Evolutionary conservation across 2,113 vertebrate genomes (phyloP), one percentile per base, ranked within the genome.

Genomic region (Girardinichthys multiradiatus): DNA sequence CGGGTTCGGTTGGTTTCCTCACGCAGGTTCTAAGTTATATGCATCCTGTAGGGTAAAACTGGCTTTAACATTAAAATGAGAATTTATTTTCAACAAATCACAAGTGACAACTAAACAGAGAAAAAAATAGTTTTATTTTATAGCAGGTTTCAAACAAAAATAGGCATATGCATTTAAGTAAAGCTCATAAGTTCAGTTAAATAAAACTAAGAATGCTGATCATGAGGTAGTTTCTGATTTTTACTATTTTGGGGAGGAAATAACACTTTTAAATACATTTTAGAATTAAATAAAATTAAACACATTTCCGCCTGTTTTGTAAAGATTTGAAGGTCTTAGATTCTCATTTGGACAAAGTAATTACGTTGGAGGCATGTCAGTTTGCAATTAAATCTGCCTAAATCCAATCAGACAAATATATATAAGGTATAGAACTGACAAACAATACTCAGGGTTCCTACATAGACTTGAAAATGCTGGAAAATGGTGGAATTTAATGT

Each of bases 51-150:
- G 17, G 29, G n/a, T 4, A 37, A 68, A 11, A 4, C 24, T 5
- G 27, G 8, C n/a, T n/a, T 3, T 51, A 54, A 54, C 21, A 54
- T 54, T 5, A 29, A 59, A 21, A 61, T 1, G 13, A 29, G 3
- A 2, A 26, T 70, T 57, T 31, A 5, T 10, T 28, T 30, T 61
- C 27, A 66, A 21, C 24, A 77, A 54, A 70, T 73, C 33, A 30
- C 12, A 59, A 28, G 31, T 27, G 4, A 5, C 9, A 11, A 21
- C 51, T 30, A 9, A 33, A 21, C 28, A 7, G 6, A n/a, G n/a
- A n/a, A n/a, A n/a, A n/a, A n/a, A n/a, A n/a, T n/a, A n/a, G 17
- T 45, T 45, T 45, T 19, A 19, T 19, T 45, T 19, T 17, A 17
- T 19, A 45, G 17, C 35, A 37, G 7, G 42, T 45, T 45, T 45